These are phyloP conservation scores for Nylanderia fulva DNA, from an alignment of 1,140 invertebrate species.

Conservation along the genomic window DNA sequence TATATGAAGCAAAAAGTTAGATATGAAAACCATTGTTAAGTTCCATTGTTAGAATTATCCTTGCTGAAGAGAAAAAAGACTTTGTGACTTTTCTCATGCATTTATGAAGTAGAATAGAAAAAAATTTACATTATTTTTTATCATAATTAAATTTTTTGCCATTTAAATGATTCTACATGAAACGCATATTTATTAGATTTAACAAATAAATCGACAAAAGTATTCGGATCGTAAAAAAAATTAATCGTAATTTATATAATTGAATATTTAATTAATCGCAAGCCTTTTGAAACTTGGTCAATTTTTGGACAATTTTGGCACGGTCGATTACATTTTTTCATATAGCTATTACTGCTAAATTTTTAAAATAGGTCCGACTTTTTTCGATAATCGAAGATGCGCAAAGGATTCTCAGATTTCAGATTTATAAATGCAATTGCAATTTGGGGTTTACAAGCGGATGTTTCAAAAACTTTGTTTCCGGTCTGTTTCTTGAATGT, in stretches of 20 bases:
- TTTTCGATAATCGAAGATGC: not conserved
- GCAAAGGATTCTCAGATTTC: not conserved
- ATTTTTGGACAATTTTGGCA: not conserved
- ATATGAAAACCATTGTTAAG: not conserved
- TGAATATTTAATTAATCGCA: not conserved
- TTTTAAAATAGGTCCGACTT: not conserved
- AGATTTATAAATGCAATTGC: not conserved
- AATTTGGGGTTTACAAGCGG: conserved; percentile 11
- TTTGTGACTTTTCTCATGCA: not conserved
- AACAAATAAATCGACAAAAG: not conserved
- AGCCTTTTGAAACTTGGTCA: not conserved
- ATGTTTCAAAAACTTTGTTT: conserved; percentile 22
- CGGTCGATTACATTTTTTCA: not conserved
- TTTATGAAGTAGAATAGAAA: not conserved
- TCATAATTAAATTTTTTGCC: not conserved
- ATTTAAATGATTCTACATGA: not conserved
- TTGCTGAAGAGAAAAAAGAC: not conserved
- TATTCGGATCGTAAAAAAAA: too few relatives aligned
- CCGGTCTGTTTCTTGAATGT: conserved; percentile 18
- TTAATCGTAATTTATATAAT: too few relatives aligned
- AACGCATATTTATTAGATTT: not conserved
- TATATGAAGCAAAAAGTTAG: not conserved
- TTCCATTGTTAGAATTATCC: not conserved
- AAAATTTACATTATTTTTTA: not conserved
- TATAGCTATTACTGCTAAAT: not conserved